Percentiles rank a stretch among this genome's conserved stretches.
Conservation (phyloP, 2,113 vertebrate genomes). For the Perca flavescens region DNA sequence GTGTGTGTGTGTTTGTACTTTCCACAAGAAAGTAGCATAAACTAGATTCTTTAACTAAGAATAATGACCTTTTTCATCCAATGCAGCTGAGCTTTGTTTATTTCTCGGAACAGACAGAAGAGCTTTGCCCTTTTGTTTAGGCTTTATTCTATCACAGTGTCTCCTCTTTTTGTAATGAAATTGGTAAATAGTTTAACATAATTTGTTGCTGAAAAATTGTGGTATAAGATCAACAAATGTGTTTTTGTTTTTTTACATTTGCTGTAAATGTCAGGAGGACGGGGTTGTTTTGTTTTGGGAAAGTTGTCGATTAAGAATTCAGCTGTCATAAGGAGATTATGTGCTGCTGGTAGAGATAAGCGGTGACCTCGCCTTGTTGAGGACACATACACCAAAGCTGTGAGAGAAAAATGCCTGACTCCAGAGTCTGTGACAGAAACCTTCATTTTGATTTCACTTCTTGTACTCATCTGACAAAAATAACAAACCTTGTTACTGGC, state of each 20-base stretch:
- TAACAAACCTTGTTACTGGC: neutral
- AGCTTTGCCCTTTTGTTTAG: neutral
- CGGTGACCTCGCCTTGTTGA: neutral
- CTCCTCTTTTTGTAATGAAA: neutral
- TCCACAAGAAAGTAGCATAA: neutral
- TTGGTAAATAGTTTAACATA: neutral
- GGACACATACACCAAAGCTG: neutral
- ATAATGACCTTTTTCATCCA: neutral
- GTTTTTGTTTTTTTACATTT: neutral
- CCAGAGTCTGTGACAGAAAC: neutral
- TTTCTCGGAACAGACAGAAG: neutral
- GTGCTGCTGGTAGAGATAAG: conserved; percentile 33
- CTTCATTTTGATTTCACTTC: neutral
- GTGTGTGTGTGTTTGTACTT: neutral
- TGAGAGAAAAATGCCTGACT: conserved; percentile 21
- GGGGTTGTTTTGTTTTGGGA: neutral
- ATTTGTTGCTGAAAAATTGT: neutral
- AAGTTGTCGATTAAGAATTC: neutral
- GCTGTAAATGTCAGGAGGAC: neutral
- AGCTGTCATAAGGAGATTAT: conserved; percentile 38
- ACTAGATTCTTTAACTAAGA: neutral
- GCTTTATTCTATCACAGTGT: neutral
- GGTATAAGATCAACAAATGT: neutral
- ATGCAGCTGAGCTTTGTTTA: neutral
- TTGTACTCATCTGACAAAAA: neutral